Evolutionary conservation across 2,113 vertebrate genomes (phyloP).

Genomic region (Syrmaticus mikado): DNA sequence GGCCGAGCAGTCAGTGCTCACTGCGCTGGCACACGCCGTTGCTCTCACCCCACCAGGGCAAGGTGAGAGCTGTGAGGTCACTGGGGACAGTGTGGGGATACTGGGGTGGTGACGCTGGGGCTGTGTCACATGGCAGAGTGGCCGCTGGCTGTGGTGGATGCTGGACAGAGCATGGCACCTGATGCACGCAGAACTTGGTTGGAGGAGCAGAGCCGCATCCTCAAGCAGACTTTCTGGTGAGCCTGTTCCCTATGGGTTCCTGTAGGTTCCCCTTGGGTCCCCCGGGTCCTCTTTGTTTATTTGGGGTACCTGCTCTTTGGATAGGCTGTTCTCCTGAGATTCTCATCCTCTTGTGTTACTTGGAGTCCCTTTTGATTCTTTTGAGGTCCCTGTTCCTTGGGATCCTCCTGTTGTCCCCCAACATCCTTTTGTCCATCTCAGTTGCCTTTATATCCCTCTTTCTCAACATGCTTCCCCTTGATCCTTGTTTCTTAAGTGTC

Average conservation of each 20-base stretch:
- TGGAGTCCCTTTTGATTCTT: neutral
- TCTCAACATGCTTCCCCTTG: neutral
- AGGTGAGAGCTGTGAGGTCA: slow-evolving; percentile 72
- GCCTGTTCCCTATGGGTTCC: neutral
- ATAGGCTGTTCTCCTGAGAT: neutral
- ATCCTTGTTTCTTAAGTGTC: neutral
- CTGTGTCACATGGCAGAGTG: slow-evolving; percentile 65
- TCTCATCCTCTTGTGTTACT: neutral
- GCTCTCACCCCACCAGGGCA: slow-evolving; percentile 88
- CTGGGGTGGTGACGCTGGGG: neutral
- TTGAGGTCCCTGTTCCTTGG: neutral
- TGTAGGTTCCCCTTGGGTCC: neutral
- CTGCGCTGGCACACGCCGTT: slow-evolving; percentile 85
- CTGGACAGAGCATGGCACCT: slow-evolving; percentile 83
- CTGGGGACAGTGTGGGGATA: neutral
- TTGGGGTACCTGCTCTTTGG: neutral
- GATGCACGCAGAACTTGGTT: slow-evolving; percentile 86
- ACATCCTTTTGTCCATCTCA: neutral
- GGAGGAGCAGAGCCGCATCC: slow-evolving; percentile 85
- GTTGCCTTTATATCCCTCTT: neutral
- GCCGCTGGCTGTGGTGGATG: slow-evolving; percentile 83
- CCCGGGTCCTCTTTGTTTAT: neutral
- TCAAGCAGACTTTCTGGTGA: slow-evolving; percentile 94
- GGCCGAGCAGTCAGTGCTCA: slow-evolving; percentile 89
- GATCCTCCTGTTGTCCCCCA: neutral